Evolutionary conservation across 2,888 invertebrate species (phyloP).

Genomic region (Sipha maydis): DNA sequence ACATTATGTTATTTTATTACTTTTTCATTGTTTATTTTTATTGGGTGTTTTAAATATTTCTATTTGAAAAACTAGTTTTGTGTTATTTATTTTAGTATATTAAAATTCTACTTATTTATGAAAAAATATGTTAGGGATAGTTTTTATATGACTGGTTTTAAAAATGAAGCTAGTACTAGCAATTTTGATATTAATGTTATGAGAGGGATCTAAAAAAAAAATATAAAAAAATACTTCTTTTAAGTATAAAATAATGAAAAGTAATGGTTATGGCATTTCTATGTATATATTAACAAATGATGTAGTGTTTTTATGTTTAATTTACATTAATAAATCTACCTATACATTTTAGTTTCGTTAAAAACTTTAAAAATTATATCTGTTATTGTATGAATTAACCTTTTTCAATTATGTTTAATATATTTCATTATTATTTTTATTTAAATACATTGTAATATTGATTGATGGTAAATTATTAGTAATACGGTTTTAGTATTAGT

Average conservation of each 20-base stretch:
- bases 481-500: background rate
- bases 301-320: background rate
- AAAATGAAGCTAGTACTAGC: background rate
- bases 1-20: no score
- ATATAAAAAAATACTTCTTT: no score
- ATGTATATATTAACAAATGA: no score
- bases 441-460: background rate
- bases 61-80: no score
- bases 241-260: no score
- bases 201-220: no score
- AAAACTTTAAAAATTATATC: background rate
- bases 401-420: background rate
- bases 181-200: background rate
- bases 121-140: background rate
- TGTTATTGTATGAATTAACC: no score
- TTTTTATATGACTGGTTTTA: background rate
- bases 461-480: background rate
- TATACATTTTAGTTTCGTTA: background rate
- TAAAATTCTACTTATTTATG: background rate
- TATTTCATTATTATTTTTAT: background rate
- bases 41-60: no score
- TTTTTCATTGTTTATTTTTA: no score
- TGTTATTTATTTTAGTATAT: background rate
- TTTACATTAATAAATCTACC: background rate
- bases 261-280: background rate